Evolutionary conservation across 1,140 invertebrate genomes (phyloP).

Genomic region (Pantala flavescens): DNA sequence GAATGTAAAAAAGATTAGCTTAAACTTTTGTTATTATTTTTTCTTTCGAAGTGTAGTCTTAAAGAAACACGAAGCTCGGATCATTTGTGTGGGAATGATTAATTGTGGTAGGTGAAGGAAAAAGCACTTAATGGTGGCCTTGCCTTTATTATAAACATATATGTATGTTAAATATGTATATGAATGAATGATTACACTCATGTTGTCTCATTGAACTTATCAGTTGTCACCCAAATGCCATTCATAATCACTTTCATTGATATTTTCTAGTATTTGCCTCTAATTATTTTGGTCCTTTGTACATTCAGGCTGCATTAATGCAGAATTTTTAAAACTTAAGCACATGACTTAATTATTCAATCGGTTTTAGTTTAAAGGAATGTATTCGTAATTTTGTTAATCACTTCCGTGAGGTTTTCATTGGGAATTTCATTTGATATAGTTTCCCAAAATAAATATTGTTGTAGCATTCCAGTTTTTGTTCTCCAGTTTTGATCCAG

Average conservation of each 20-base stretch:
- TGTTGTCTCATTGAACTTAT: not conserved
- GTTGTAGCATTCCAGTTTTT: not conserved
- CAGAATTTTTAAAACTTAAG: too few species aligned
- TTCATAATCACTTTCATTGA: too few species aligned
- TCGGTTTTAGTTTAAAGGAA: too few species aligned
- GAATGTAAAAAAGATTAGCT: not conserved
- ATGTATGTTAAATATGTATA: not conserved
- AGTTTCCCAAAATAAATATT: not conserved
- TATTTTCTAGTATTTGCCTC: too few species aligned
- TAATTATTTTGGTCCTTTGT: too few species aligned
- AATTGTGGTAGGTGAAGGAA: not conserved
- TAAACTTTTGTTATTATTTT: not conserved
- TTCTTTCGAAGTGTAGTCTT: not conserved
- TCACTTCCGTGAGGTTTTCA: too few species aligned
- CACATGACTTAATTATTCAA: too few species aligned
- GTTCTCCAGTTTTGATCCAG: not conserved
- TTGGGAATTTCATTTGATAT: too few species aligned
- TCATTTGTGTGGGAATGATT: not conserved
- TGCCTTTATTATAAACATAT: not conserved
- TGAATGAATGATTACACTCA: not conserved
- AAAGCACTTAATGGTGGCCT: slow-evolving; percentile 4
- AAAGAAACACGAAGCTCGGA: not conserved
- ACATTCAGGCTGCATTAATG: too few species aligned
- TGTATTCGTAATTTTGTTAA: too few species aligned
- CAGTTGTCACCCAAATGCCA: too few species aligned